These are phyloP conservation scores for Metopia argyrocephala DNA, from an alignment of 2,888 invertebrate genomes.

Conservation along the genomic window DNA sequence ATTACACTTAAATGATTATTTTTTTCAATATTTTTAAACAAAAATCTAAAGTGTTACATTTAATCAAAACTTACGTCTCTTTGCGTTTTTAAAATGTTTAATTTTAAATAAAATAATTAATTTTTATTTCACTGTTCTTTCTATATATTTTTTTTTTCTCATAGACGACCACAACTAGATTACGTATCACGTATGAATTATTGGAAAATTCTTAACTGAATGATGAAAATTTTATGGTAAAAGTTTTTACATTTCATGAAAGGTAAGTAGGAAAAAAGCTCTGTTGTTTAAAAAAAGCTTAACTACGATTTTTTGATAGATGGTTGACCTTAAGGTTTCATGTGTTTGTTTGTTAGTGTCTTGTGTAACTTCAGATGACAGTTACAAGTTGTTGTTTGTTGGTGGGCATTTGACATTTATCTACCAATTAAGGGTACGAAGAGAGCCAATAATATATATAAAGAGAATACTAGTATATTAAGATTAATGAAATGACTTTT, in stretches of 20 bases:
- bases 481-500: slow-evolving; percentile 49
- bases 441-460: background rate
- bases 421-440: background rate
- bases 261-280: slow-evolving; percentile 44
- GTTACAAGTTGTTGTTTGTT: slow-evolving; percentile 56
- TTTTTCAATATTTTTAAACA: background rate
- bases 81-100: slow-evolving; percentile 65
- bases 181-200: slow-evolving; percentile 71
- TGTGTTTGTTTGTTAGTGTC: background rate
- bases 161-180: slow-evolving; percentile 27
- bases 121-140: slow-evolving; percentile 62
- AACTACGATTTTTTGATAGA: slow-evolving; percentile 10
- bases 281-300: slow-evolving; percentile 38
- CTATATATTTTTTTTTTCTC: slow-evolving; percentile 41
- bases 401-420: slow-evolving; percentile 39
- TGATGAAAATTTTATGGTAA: slow-evolving; percentile 70
- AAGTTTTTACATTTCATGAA: slow-evolving; percentile 34
- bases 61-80: slow-evolving; percentile 77
- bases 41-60: too few species aligned
- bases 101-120: background rate
- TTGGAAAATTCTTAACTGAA: slow-evolving; percentile 76
- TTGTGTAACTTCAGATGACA: slow-evolving; percentile 30
- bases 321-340: slow-evolving; percentile 39
- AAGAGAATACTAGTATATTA: background rate
- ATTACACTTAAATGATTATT: background rate